These are phyloP conservation scores for Notodonta ziczac DNA, from an alignment of 2,888 invertebrate species.

Conservation along the genomic window DNA sequence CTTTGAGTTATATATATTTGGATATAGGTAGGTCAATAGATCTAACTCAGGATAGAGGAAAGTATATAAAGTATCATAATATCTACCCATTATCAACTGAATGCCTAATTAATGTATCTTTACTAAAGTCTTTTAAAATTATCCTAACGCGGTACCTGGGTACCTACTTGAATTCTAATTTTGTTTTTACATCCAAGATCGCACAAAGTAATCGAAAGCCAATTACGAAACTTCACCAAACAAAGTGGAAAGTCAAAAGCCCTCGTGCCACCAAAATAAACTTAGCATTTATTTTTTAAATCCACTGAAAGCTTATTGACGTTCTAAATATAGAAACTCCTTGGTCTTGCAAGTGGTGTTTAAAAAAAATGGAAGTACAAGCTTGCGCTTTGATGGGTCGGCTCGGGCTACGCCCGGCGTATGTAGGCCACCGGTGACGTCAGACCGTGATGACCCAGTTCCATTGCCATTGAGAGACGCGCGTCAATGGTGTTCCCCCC, in stretches of 20 bases:
- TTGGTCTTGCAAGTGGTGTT: slow-evolving; percentile 55
- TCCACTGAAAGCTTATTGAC: slow-evolving; percentile 38
- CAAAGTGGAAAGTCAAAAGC: slow-evolving; percentile 10
- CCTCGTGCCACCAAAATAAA: slow-evolving; percentile 18
- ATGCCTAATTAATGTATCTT: not conserved
- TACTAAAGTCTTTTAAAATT: not conserved
- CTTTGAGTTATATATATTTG: too few relatives aligned
- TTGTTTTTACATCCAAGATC: not conserved
- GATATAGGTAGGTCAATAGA: too few relatives aligned
- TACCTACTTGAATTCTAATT: not conserved
- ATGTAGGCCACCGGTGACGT: slow-evolving; percentile 81
- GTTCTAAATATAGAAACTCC: slow-evolving; percentile 68
- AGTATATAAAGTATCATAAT: too few relatives aligned
- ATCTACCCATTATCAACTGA: not conserved
- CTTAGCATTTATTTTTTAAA: slow-evolving; percentile 23
- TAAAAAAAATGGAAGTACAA: slow-evolving; percentile 58
- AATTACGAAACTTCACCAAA: slow-evolving; percentile 5
- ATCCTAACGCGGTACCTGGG: not conserved
- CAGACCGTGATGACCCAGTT: slow-evolving; percentile 76
- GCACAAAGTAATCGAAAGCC: slow-evolving; percentile 2
- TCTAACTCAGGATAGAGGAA: too few relatives aligned
- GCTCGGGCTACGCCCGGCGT: slow-evolving; percentile 71
- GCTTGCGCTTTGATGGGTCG: slow-evolving; percentile 46
- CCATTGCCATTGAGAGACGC: slow-evolving; percentile 79
- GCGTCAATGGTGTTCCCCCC: slow-evolving; percentile 79